Base-by-base conservation (phyloP, 1,140 invertebrate genomes). In the Brachionus rotundiformis region DNA sequence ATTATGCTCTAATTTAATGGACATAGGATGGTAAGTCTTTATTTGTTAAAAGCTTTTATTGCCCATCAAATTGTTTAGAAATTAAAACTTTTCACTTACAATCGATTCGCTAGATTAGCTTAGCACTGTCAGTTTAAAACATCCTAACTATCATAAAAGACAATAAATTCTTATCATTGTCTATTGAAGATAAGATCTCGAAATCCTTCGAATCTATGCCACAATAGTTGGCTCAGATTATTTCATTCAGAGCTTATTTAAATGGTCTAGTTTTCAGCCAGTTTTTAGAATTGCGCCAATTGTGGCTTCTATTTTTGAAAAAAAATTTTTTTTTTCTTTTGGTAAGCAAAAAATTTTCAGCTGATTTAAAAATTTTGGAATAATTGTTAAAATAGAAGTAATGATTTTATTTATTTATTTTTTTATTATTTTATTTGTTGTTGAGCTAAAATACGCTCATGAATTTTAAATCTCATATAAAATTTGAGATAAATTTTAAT, bases 401-500 rank as follows among this genome's bases (percentile, higher is more conserved):
- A 41, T 3, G 5, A 10, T 8, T 54, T 8, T 7, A 2, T 54
- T 54, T 11, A 10, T 39, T 39, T 36, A 5, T 36, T 39, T 39
- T 39, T 39, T 6, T 39, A 10, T n/a, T 54, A 4, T 54, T 54
- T 8, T 54, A 54, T 54, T 54, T 54, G 47, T 19, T 23, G 19
- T 54, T 54, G 16, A 16, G 47, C 19, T 54, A 54, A 54, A 39
- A 54, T 54, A 19, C 47, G 47, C 47, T 54, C 19, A 54, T 54
- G 47, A 54, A 54, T 54, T 19, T 54, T 54, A 54, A 54, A 54
- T 54, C 47, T 54, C 47, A 13, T 13, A 54, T 19, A 54, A 54
- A 54, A 54, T 54, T 54, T 54, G 47, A 54, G 47, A 54, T 54
- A 54, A 54, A 54, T 54, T 54, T 54, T 54, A 54, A 54, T 54